Evolutionary conservation across 2,113 vertebrate genomes (phyloP).

Genomic region (Taurulus bubalis): DNA sequence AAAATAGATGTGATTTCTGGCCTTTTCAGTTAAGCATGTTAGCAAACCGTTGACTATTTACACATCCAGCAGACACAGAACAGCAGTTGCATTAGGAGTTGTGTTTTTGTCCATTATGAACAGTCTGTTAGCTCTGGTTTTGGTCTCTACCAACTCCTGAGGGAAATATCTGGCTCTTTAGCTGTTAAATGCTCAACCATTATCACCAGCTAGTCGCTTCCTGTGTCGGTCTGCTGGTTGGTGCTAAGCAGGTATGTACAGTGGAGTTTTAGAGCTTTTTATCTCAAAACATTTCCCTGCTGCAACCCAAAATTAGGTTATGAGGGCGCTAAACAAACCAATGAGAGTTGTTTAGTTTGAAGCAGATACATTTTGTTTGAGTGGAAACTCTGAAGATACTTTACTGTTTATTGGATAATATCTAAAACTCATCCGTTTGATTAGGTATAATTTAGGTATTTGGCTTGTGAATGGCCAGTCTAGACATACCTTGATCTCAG

Average conservation of each 20-base stretch:
- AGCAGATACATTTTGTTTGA: background rate
- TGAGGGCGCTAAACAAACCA: background rate
- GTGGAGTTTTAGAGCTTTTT: background rate
- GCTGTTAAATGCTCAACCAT: background rate
- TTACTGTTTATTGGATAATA: background rate
- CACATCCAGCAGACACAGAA: background rate
- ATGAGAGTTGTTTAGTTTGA: background rate
- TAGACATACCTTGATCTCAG: background rate
- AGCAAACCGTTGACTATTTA: background rate
- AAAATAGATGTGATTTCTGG: background rate
- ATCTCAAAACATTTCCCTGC: background rate
- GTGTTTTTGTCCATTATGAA: background rate
- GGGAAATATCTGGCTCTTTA: background rate
- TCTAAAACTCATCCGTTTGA: background rate
- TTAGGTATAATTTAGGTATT: background rate
- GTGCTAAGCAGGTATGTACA: background rate
- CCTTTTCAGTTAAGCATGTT: background rate
- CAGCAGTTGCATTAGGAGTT: background rate
- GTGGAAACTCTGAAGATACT: background rate
- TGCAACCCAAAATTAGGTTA: background rate
- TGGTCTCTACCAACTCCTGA: background rate
- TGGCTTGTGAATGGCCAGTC: background rate
- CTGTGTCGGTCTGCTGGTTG: background rate
- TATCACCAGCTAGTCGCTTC: background rate
- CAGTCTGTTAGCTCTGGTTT: conserved; percentile 1